Conservation (phyloP, 2,113 vertebrate genomes). For the Mesembrinibis cayennensis region DNA sequence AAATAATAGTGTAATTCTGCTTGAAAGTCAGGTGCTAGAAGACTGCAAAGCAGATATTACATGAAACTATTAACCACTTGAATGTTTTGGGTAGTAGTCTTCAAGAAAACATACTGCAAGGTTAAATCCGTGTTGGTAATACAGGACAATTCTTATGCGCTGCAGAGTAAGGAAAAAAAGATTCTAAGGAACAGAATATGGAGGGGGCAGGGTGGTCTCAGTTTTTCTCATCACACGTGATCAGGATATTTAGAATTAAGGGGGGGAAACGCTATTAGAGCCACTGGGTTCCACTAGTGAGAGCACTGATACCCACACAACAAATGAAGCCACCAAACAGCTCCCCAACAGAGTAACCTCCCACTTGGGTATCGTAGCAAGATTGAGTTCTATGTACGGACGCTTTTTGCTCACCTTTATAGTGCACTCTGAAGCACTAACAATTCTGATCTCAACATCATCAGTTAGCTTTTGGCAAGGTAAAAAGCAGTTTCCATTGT, state of each 20-base stretch:
- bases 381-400: neutral
- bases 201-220: neutral
- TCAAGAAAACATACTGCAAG: neutral
- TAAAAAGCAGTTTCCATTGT: neutral
- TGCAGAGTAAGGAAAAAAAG: neutral
- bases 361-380: rapidly evolving
- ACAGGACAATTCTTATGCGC: neutral
- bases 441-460: rapidly evolving
- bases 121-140: neutral
- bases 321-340: neutral
- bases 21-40: neutral
- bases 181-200: neutral
- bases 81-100: neutral
- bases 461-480: neutral
- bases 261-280: neutral
- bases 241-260: neutral
- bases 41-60: neutral
- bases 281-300: neutral
- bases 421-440: neutral
- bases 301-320: neutral
- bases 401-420: neutral
- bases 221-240: neutral
- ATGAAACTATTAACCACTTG: neutral
- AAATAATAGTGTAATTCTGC: neutral
- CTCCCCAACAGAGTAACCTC: neutral